Evolutionary conservation across 2,113 vertebrate species (phyloP), one percentile per base, ranked within the genome.

Genomic region (Lanius ludovicianus): DNA sequence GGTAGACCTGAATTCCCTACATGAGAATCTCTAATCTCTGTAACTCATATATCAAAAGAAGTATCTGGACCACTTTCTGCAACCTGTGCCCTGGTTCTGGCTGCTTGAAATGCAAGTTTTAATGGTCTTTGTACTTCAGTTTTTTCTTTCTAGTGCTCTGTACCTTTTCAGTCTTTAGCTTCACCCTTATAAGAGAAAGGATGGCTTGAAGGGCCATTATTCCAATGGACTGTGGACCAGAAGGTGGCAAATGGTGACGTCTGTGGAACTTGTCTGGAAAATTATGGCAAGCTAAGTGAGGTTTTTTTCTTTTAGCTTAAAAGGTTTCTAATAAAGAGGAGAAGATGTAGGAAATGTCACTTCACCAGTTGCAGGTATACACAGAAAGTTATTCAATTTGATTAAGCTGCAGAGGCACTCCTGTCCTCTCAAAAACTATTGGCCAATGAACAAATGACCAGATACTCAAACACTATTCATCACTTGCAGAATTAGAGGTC

Each of bases 121-220:
- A 65, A 95, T 98, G 42, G 10, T 44, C 6, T 97, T 99, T 91
- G 97, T 98, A 87, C 78, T 98, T 85, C 98, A 99, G 15, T 96
- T 98, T 60, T 97, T 99, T 90, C 98, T 99, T 14, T 96, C 98
- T 69, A 20, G 7, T 59, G 96, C 99, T 74, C 96, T 99, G 14
- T 99, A 98, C 86, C 96, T 98, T 88, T 99, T 98, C 88, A 98
- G 98, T 96, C 98, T 99, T 94, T 99, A 99, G 68, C 98, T 99
- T 52, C 98, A 98, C 11, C 97, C 99, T 81, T 99, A 98, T 62
- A 99, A 99, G 97, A 98, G 98, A 95, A 99, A 98, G 95, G 98
- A 98, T 37, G 98, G 98, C 74, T 97, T 99, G 94, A 98, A 98
- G 64, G 98, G 98, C 76, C 98, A 98, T 52, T 99, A 98, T 91